These are phyloP conservation scores for Anaspis maculata DNA, from an alignment of 2,888 invertebrate genomes.

Conservation along the genomic window DNA sequence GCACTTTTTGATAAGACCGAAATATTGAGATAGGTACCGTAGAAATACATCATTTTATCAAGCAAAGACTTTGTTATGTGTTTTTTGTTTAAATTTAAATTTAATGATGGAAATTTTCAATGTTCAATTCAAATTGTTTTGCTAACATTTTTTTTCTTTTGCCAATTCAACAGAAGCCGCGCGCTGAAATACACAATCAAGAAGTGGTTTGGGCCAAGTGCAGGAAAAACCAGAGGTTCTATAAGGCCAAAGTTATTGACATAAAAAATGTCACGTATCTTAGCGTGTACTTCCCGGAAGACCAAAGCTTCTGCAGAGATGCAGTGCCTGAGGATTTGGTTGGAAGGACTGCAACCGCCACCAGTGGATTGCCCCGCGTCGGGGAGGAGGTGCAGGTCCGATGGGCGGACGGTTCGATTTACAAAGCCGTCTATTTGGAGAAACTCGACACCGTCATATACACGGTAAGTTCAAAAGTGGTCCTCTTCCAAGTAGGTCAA, in stretches of 20 bases:
- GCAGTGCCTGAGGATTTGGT: conserved; percentile 49
- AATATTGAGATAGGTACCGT: too few species aligned
- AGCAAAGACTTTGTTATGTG: too few species aligned
- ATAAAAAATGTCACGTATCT: conserved; percentile 46
- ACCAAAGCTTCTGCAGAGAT: conserved; percentile 52
- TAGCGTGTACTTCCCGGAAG: conserved; percentile 54
- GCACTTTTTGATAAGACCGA: too few species aligned
- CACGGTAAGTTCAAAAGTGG: conserved; percentile 39
- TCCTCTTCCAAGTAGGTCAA: too few species aligned
- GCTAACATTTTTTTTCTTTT: too few species aligned
- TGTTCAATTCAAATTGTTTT: too few species aligned
- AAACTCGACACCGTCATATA: conserved; percentile 38
- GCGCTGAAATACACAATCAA: too few species aligned
- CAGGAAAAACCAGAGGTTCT: conserved; percentile 51
- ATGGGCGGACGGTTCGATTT: conserved; percentile 48
- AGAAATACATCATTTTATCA: too few species aligned
- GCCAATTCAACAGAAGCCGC: too few species aligned
- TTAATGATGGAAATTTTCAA: too few species aligned
- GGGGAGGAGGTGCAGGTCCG: conserved; percentile 46
- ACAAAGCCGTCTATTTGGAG: conserved; percentile 44
- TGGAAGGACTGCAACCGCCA: conserved; percentile 22
- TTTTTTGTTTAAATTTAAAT: too few species aligned
- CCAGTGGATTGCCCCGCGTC: conserved; percentile 38
- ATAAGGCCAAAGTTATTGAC: conserved; percentile 46
- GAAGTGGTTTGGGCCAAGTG: conserved; percentile 57